Evolutionary conservation across 2,797 vertebrate species (phyloP), one percentile per base, ranked within the genome.

Genomic region (Acanthurus tractus): DNA sequence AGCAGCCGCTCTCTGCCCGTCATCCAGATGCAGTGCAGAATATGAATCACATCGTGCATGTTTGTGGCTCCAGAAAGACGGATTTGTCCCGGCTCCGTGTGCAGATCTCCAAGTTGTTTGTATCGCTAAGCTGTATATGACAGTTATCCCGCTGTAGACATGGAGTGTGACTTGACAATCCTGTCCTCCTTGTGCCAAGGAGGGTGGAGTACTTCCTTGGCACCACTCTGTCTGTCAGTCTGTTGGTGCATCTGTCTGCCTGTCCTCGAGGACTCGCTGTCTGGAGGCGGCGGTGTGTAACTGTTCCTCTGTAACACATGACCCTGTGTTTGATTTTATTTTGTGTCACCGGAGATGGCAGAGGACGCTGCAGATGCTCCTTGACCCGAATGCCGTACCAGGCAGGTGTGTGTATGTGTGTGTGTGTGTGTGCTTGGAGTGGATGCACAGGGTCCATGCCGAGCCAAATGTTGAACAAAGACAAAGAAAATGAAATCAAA

Each of bases 151-250:
- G 15, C 64, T 79, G 50, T 34, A 62, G 76, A 76, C 69, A 65
- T 55, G 62, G 53, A 81, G 66, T 64, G 70, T 23, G 69, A 78
- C 76, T 64, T 66, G 72, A 74, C 76, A 74, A 56, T 83, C 77
- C 67, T 79, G 78, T 82, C 71, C 67, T 79, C 55, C 63, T 62
- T 46, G 52, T 61, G 74, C 79, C 81, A 83, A 54, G 63, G 63
- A 75, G 75, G 78, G 67, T 55, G 82, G 84, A 58, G 80, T 78
- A 76, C 67, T 13, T 74, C 63, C 44, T 74, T 79, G 86, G 81
- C 87, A 88, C 86, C 81, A 56, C 53, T 83, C 67, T 78, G 74
- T 89, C 86, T 78, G 78, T 84, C 76, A 49, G 80, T 79, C 76
- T 88, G 83, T 85, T 84, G 69, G 38, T 86, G 44, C 83, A 82